phyloP scores from a whole-genome alignment of 2,797 vertebrate species.

The Lithobates sylvaticus region DNA sequence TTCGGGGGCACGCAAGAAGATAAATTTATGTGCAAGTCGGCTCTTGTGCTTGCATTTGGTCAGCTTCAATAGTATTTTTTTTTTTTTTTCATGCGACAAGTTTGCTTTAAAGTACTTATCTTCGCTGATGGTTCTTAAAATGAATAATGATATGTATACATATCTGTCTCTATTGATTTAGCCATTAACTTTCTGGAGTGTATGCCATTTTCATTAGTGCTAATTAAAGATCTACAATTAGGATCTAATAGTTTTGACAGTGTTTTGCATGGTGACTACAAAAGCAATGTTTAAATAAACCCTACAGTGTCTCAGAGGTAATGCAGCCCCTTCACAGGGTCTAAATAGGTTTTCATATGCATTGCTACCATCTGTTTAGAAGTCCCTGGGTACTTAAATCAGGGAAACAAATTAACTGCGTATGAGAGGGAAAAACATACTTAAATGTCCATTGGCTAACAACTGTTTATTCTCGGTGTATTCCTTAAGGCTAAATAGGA shows the following conservation, averaged over 20 bases:
- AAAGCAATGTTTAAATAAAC: conserved; percentile 52
- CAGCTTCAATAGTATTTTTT: no score
- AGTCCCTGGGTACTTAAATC: conserved; percentile 41
- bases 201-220: conserved; percentile 7
- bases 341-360: conserved; percentile 49
- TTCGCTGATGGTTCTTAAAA: background rate
- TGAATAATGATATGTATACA: background rate
- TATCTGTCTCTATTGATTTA: conserved; percentile 7
- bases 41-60: background rate
- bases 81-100: background rate
- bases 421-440: conserved; percentile 32
- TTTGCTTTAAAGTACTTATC: background rate
- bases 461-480: conserved; percentile 13
- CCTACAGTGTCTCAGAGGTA: conserved; percentile 30
- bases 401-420: conserved; percentile 51
- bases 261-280: conserved; percentile 39
- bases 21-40: background rate
- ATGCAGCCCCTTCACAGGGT: conserved; percentile 30
- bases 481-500: conserved; percentile 1
- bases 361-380: conserved; percentile 56
- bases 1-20: background rate
- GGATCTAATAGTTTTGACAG: background rate
- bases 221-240: conserved; percentile 13
- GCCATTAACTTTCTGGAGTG: conserved; percentile 10
- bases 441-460: conserved; percentile 44